Evolutionary conservation across 2,113 vertebrate species (phyloP).

Genomic region (Melanerpes aurifrons): DNA sequence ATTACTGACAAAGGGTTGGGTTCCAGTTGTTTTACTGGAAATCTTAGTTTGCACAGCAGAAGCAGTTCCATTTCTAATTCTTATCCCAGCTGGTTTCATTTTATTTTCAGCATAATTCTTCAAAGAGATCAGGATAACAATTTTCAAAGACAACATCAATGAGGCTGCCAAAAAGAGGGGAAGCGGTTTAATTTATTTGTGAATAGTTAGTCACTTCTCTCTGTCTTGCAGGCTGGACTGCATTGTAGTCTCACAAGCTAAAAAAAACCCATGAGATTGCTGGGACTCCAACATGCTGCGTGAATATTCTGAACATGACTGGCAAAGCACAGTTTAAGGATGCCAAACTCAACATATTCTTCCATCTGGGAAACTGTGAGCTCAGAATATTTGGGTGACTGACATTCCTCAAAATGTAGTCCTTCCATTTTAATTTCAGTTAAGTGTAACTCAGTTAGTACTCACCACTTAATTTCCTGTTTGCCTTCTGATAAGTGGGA

Average conservation of each 20-base stretch:
- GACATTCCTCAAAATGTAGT: not conserved
- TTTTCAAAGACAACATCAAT: not conserved
- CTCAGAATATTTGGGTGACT: not conserved
- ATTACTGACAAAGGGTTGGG: not conserved
- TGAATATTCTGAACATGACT: not conserved
- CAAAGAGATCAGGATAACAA: not conserved
- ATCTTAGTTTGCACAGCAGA: not conserved
- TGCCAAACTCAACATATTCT: not conserved
- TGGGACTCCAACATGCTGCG: not conserved
- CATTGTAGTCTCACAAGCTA: not conserved
- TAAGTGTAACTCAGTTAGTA: not conserved
- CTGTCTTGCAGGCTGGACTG: not conserved
- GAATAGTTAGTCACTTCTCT: not conserved
- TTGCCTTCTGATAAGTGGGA: slow-evolving; percentile 13
- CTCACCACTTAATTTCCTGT: not conserved
- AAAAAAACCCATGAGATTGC: not conserved
- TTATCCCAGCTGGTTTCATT: not conserved
- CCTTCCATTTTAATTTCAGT: slow-evolving; percentile 2
- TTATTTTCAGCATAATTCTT: not conserved
- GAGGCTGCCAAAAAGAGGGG: not conserved
- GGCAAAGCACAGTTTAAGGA: not conserved
- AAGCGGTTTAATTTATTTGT: not conserved
- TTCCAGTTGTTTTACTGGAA: not conserved
- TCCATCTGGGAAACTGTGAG: not conserved
- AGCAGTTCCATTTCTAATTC: not conserved